Conservation (phyloP, 2,888 invertebrate genomes). For the Amorpha juglandis region DNA sequence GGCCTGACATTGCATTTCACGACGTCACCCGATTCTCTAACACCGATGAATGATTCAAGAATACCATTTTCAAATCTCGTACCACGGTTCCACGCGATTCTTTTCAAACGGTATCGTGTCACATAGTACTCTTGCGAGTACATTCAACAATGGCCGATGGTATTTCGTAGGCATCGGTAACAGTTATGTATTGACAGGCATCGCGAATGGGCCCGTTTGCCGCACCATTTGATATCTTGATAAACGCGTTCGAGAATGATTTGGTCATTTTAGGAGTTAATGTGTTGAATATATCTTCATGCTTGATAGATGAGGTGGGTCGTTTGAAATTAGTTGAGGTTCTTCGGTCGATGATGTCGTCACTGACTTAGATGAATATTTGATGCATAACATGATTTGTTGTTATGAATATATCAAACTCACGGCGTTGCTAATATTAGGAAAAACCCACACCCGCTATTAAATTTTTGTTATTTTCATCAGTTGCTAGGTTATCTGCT, state of each 20-base stretch:
- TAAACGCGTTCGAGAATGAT: constrained; percentile 31
- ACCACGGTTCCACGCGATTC: background rate
- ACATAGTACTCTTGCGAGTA: constrained; percentile 22
- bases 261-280: constrained; percentile 13
- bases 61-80: background rate
- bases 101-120: constrained; percentile 18
- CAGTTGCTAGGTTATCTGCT: too few species aligned
- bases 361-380: background rate
- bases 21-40: too few species aligned
- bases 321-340: background rate
- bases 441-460: too few species aligned
- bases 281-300: constrained; percentile 4
- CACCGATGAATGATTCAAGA: background rate
- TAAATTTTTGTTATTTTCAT: too few species aligned
- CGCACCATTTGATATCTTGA: constrained; percentile 23
- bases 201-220: constrained; percentile 21
- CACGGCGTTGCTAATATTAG: too few species aligned
- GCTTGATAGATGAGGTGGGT: background rate
- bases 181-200: constrained; percentile 27
- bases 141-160: constrained; percentile 32
- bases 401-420: too few species aligned
- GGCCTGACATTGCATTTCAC: too few species aligned
- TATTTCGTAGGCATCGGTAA: constrained; percentile 30
- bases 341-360: background rate
- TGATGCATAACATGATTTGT: too few species aligned